These are phyloP conservation scores for Allacma fusca DNA, from an alignment of 2,888 invertebrate species.

Conservation along the genomic window DNA sequence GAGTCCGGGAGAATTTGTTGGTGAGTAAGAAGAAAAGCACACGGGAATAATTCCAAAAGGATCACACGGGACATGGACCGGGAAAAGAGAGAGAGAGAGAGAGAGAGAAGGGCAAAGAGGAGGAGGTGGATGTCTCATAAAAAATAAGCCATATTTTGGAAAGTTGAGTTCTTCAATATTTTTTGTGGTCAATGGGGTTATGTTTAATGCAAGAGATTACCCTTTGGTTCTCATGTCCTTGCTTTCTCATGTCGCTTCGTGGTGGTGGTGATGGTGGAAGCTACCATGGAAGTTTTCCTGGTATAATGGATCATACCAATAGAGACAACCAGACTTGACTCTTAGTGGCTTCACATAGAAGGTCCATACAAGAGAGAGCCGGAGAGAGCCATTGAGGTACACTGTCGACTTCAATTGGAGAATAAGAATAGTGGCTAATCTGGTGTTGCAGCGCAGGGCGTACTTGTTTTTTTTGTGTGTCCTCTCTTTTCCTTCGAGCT, in stretches of 20 bases:
- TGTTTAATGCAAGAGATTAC: slow-evolving; percentile 62
- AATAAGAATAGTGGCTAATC: slow-evolving; percentile 46
- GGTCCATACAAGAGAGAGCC: slow-evolving; percentile 19
- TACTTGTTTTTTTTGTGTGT: slow-evolving; percentile 21
- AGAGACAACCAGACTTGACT: slow-evolving; percentile 20
- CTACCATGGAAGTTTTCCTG: slow-evolving; percentile 1
- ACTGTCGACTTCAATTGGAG: slow-evolving; percentile 1
- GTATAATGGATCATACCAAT: background rate
- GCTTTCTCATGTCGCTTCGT: slow-evolving; percentile 36
- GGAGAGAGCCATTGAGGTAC: slow-evolving; percentile 34
- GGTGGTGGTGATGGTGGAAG: slow-evolving; percentile 18
- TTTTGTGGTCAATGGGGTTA: slow-evolving; percentile 62
- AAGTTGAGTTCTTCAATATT: slow-evolving; percentile 50
- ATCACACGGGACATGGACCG: slow-evolving; percentile 53
- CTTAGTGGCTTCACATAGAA: background rate
- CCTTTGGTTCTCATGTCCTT: slow-evolving; percentile 58
- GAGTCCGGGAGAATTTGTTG: background rate
- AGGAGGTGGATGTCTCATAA: slow-evolving; percentile 52
- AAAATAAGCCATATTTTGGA: slow-evolving; percentile 56
- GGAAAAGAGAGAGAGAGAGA: slow-evolving; percentile 10
- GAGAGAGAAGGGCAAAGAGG: slow-evolving; percentile 19
- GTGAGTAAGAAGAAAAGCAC: slow-evolving; percentile 50
- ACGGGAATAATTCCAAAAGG: slow-evolving; percentile 60
- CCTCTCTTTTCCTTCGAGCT: slow-evolving; percentile 24
- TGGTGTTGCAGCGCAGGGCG: slow-evolving; percentile 35